Evolutionary conservation across 35 echinoderm and acorn worm genomes (phyloP), one percentile per base, ranked within the genome.

Genomic region (Hemicentrotus pulcherrimus): DNA sequence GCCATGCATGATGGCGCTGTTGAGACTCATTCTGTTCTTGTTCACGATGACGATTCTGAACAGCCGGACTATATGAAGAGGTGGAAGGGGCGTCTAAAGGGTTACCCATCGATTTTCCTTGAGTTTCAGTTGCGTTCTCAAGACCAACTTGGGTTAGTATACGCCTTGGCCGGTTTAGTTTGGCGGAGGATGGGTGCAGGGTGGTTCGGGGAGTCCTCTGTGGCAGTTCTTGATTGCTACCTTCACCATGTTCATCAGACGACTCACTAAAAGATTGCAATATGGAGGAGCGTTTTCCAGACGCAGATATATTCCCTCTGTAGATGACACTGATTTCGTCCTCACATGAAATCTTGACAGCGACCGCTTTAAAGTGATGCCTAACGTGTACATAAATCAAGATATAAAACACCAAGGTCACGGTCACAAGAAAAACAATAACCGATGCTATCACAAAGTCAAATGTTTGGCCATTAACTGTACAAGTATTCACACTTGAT

Each of bases 101-200:
- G 65, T 0, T 6, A 78, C 65, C 24, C 65, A 78, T 78, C 18
- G 65, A 28, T 78, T 22, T 78, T 78, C 24, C 65, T n/a, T 1
- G 0, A 22, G 4, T 78, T 7, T 78, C 65, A 22, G 4, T 28
- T n/a, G 19, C 4, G 65, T 22, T 22, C 2, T 78, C 24, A 78
- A 78, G 22, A 24, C 4, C 4, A 8, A 78, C 28, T n/a, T 5
- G 65, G 65, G 19, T 78, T 28, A 2, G 22, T 78, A 28, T 78
- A 6, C 19, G 22, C 24, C 24, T 78, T 4, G 19, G 88, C 5
- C 88, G n/a, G 88, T 5, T 33, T 45, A 32, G 88, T 47, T 45
- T 47, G 2, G 88, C 88, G 18, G 88, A 90, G 46, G 88, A 90
- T 13, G 88, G 88, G 46, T 90, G 88, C 88, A 90, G 33, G 31